Percentiles rank a stretch among this genome's conserved stretches.
Evolutionary conservation across 1,140 invertebrate genomes (phyloP).

Genomic region (Pinna nobilis): DNA sequence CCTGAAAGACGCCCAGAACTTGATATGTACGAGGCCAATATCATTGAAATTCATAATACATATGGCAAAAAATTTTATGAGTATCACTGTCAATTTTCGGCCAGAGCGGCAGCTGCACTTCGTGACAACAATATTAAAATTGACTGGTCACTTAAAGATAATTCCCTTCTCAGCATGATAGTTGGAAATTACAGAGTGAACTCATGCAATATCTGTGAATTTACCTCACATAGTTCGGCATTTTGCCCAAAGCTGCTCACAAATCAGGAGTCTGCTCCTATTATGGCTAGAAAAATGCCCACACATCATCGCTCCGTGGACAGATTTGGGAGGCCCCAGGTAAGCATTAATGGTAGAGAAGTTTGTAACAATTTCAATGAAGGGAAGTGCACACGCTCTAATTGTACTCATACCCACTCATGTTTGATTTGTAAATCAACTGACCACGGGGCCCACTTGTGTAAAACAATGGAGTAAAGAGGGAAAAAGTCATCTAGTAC

Average conservation of each 20-base stretch:
- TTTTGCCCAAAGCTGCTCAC: not conserved
- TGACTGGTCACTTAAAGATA: slow-evolving; percentile 26
- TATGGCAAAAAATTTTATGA: not conserved
- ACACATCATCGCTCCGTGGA: not conserved
- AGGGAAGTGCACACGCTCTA: not conserved
- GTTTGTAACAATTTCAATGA: slow-evolving; percentile 6
- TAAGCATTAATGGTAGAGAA: not conserved
- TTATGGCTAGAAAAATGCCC: not conserved
- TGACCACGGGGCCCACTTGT: not conserved
- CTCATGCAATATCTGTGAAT: slow-evolving; percentile 4
- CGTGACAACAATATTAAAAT: slow-evolving; percentile 10
- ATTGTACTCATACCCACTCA: not conserved
- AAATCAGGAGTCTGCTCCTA: not conserved
- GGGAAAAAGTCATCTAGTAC: not conserved
- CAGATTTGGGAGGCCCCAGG: not conserved
- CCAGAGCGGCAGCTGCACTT: slow-evolving; percentile 14
- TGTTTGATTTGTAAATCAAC: not conserved
- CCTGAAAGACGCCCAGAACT: slow-evolving; percentile 16
- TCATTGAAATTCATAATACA: slow-evolving; percentile 14
- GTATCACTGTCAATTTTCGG: slow-evolving; percentile 4
- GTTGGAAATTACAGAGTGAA: slow-evolving; percentile 12
- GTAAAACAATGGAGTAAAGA: not conserved
- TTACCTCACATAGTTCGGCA: not conserved
- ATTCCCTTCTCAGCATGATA: slow-evolving; percentile 23
- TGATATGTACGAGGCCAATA: slow-evolving; percentile 16